Conservation (phyloP, 2,797 vertebrate genomes). For the Gobio occitaniae region DNA sequence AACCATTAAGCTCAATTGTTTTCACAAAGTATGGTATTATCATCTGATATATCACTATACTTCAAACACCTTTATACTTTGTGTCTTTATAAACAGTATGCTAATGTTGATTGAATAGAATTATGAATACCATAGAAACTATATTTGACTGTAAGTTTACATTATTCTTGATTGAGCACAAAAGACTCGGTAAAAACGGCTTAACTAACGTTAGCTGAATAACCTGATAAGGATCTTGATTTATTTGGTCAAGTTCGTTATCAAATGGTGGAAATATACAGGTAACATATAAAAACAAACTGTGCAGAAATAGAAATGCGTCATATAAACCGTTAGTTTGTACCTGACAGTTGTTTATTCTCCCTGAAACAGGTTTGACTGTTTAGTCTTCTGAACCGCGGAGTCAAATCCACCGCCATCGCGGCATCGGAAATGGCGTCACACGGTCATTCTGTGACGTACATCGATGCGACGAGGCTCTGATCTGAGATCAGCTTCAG, state of each 20-base stretch:
- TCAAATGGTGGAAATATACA: not conserved
- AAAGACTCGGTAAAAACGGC: not conserved
- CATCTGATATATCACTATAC: not conserved
- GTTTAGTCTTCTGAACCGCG: conserved; percentile 79
- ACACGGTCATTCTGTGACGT: not conserved
- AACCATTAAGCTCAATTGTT: not conserved
- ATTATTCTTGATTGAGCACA: not conserved
- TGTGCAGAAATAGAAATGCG: not conserved
- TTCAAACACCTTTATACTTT: not conserved
- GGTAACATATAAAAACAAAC: too few species aligned
- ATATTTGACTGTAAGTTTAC: not conserved
- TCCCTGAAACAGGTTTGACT: conserved; percentile 78
- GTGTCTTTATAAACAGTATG: not conserved
- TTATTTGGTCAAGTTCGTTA: not conserved
- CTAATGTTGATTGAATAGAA: not conserved
- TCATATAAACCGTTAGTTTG: not conserved
- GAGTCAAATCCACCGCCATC: conserved; percentile 87
- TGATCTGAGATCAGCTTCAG: conserved; percentile 1
- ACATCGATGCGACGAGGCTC: not conserved
- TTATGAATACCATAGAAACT: not conserved
- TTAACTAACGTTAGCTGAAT: too few species aligned
- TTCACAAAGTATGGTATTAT: not conserved
- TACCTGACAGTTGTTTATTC: conserved; percentile 71
- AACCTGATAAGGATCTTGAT: not conserved
- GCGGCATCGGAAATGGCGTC: conserved; percentile 40